These are phyloP conservation scores for Acomys russatus DNA, from an alignment of 2,797 vertebrate genomes.

Conservation along the genomic window DNA sequence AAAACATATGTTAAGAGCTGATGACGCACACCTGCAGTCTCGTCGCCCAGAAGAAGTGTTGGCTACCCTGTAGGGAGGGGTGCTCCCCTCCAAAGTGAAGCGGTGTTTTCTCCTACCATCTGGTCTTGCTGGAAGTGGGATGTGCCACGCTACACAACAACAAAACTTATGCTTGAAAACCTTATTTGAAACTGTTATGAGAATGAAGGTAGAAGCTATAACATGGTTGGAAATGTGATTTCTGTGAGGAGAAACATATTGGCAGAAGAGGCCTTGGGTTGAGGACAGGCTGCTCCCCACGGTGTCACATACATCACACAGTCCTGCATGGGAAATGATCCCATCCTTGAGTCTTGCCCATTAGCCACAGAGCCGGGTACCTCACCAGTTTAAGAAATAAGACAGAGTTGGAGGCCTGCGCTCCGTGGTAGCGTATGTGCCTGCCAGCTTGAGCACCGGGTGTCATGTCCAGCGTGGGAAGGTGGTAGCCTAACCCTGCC, in stretches of 20 bases:
- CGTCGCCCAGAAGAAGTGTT: background rate
- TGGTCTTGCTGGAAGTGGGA: constrained; percentile 1
- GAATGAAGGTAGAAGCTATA: background rate
- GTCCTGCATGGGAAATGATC: background rate
- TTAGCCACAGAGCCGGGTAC: background rate
- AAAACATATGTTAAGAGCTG: background rate
- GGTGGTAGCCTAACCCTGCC: background rate
- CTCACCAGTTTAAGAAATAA: background rate
- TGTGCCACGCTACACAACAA: background rate
- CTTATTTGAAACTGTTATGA: constrained; percentile 15
- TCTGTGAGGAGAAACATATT: background rate
- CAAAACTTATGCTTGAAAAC: background rate
- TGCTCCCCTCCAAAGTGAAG: background rate
- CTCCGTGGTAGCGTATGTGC: background rate
- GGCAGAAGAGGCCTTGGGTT: background rate
- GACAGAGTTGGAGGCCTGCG: background rate
- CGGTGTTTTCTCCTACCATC: constrained; percentile 14
- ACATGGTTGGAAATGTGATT: constrained; percentile 24
- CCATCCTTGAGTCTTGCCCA: background rate
- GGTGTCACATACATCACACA: background rate
- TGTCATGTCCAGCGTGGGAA: background rate
- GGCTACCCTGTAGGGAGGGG: background rate
- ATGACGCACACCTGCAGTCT: background rate
- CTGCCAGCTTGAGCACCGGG: background rate
- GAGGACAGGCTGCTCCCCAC: background rate